Conservation (phyloP, 2,113 vertebrate species). For the Siphamia tubifer region DNA sequence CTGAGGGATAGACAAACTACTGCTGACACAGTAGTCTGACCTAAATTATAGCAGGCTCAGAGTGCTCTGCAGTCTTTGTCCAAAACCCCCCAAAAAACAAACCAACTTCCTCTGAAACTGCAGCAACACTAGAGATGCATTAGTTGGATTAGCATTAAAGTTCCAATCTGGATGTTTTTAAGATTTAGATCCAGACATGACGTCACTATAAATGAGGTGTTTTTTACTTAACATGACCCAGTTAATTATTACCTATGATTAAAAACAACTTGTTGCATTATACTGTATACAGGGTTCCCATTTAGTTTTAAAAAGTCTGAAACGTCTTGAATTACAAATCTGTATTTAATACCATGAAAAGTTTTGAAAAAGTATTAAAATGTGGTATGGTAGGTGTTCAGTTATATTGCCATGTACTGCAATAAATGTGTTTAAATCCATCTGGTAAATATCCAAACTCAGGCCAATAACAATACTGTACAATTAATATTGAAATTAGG, state of each 20-base stretch:
- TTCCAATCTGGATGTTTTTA: background rate
- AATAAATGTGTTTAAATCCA: no score
- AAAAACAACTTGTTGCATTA: no score
- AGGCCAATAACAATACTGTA: no score
- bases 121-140: background rate
- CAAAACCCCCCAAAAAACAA: constrained; percentile 15
- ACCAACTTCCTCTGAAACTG: constrained; percentile 7
- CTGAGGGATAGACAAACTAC: constrained; percentile 12
- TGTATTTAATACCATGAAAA: no score
- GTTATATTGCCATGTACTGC: no score
- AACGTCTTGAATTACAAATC: no score
- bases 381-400: no score
- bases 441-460: no score
- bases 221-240: background rate
- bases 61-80: constrained; percentile 8
- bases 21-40: constrained; percentile 48
- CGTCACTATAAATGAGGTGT: background rate
- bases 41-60: constrained; percentile 55
- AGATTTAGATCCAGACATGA: background rate
- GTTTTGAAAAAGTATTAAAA: no score
- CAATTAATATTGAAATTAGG: no score
- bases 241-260: background rate
- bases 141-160: constrained; percentile 2
- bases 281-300: no score
- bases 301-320: no score